Percentiles rank a stretch among this genome's conserved stretches.
These are phyloP conservation scores for Larimichthys polyactis DNA, from an alignment of 2,113 vertebrate species.

Conservation along the genomic window DNA sequence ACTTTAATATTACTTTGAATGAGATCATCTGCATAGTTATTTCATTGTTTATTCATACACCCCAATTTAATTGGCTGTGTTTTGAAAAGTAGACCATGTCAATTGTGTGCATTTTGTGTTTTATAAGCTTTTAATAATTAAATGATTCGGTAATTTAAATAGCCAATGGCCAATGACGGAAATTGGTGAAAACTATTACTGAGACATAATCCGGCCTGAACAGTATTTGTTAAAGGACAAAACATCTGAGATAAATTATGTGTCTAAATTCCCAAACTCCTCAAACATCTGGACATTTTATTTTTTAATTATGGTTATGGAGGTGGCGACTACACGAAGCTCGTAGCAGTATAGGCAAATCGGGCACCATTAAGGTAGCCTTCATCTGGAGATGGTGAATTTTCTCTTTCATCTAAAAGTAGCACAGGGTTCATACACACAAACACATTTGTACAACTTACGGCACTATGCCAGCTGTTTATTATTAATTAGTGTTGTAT, in stretches of 20 bases:
- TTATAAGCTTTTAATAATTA: background rate
- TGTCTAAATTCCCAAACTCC: background rate
- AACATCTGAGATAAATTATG: background rate
- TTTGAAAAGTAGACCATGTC: background rate
- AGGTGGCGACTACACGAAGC: constrained; percentile 10
- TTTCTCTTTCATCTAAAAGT: constrained; percentile 29
- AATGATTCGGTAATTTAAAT: background rate
- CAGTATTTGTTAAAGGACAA: constrained; percentile 1
- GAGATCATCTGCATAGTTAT: background rate
- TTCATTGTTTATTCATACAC: constrained; percentile 3
- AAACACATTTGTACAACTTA: constrained; percentile 5
- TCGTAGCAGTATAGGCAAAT: constrained; percentile 10
- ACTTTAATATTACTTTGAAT: background rate
- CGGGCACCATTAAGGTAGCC: background rate
- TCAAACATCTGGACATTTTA: constrained; percentile 19
- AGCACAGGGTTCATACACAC: background rate
- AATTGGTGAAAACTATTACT: background rate
- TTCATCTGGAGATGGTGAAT: constrained; percentile 33
- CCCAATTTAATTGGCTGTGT: background rate
- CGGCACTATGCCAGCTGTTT: constrained; percentile 45
- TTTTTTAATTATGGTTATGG: constrained; percentile 16
- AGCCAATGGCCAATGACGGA: background rate
- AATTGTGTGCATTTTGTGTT: background rate
- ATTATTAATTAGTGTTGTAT: constrained; percentile 34
- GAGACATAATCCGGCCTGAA: background rate